Base-by-base conservation (phyloP, 1,140 invertebrate genomes). In the Hypothenemus hampei region DNA sequence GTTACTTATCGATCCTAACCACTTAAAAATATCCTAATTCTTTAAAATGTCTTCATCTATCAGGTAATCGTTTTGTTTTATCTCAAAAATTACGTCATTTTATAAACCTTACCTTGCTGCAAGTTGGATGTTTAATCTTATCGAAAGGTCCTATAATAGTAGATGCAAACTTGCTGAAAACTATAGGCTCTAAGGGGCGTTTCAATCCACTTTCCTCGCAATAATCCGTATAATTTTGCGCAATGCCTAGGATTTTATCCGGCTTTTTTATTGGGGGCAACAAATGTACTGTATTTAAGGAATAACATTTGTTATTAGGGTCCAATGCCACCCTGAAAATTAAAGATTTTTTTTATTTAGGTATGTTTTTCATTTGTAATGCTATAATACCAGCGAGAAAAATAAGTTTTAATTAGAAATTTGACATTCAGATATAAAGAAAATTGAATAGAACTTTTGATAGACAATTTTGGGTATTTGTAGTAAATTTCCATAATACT, bases 91-190 rank as follows among this genome's bases (percentile, higher is more conserved):
- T 31, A 11, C 1, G 13, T 11, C 13, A 31, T 31, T 31, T 31
- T 1, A 39, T n/a, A 39, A 37, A 7, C 35, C 35, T 45, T 61
- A 63, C 61, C 24, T 59, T 50, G 31, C 51, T 65, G 20, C 36
- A 48, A 8, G 41, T 33, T 1, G 63, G 59, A 39, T 59, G 48
- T 13, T 49, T 50, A 15, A 65, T 59, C n/a, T 48, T 16, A 49
- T 63, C 61, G 26, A 49, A 57, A 18, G 63, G 63, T 16, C 63
- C 63, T 45, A 59, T 57, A 11, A 65, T 65, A 2, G 58, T 59
- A 8, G 63, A 65, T 3, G 61, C 47, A 40, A 65, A 65, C 59
- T 63, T 63, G 19, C 45, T 57, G 33, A 65, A 65, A 19, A 58
- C 55, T 16, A 63, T 57, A 3, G 61, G 61, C 21, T 63, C 56